Evolutionary conservation across 2,113 vertebrate species (phyloP).

Genomic region (Oncorhynchus mykiss): DNA sequence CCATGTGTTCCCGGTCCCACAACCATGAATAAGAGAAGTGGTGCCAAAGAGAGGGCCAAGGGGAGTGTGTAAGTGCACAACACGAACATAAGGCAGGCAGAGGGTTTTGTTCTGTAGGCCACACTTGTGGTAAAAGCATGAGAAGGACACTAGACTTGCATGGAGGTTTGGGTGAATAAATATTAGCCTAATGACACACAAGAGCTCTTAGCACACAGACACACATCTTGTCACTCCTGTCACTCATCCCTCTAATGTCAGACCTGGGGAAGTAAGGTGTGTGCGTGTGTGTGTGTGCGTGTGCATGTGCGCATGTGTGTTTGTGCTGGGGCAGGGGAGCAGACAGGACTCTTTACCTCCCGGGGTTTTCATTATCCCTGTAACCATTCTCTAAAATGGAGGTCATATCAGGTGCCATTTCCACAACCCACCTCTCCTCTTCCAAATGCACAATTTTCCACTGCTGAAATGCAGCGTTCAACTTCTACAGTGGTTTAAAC

Average conservation of each 20-base stretch:
- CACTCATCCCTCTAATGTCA: too few relatives aligned
- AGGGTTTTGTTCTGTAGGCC: too few relatives aligned
- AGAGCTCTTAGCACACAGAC: too few relatives aligned
- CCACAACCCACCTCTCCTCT: conserved; percentile 57
- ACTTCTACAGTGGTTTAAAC: conserved; percentile 32
- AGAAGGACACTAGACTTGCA: too few relatives aligned
- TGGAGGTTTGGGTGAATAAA: too few relatives aligned
- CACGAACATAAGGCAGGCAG: too few relatives aligned
- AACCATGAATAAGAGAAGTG: conserved; percentile 20
- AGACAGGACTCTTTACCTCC: conserved; percentile 61
- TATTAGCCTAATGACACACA: too few relatives aligned
- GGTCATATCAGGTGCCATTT: conserved; percentile 70
- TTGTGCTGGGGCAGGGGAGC: conserved; percentile 25
- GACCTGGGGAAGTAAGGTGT: neutral
- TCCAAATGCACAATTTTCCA: conserved; percentile 69
- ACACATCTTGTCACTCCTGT: too few relatives aligned
- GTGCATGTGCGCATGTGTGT: too few relatives aligned
- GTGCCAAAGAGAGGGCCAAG: neutral
- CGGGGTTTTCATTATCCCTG: conserved; percentile 72
- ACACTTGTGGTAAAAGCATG: too few relatives aligned
- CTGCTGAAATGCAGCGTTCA: conserved; percentile 29
- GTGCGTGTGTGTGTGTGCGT: too few relatives aligned
- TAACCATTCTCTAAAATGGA: conserved; percentile 72
- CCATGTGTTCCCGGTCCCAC: conserved; percentile 63
- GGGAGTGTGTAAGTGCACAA: too few relatives aligned